Percentiles rank a stretch among this genome's conserved stretches.
These are phyloP conservation scores for Trachemys scripta DNA, from an alignment of 2,113 vertebrate species.

Conservation along the genomic window DNA sequence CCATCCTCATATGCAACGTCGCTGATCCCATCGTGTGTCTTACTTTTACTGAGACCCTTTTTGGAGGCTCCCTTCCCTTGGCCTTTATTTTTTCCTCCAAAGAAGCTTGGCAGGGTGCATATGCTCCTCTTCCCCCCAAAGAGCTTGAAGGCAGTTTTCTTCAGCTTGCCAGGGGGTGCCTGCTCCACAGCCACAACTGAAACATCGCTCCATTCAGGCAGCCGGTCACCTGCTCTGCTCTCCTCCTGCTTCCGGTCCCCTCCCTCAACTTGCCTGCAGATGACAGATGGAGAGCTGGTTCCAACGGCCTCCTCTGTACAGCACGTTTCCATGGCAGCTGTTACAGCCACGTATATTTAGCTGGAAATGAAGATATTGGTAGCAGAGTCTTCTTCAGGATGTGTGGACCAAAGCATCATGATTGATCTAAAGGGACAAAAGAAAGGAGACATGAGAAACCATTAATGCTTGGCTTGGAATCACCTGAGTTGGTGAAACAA, in stretches of 20 bases:
- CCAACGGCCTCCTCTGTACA: conserved; percentile 71
- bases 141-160: conserved; percentile 92
- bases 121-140: conserved; percentile 94
- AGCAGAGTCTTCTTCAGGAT: not conserved
- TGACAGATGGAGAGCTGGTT: conserved; percentile 42
- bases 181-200: conserved; percentile 59
- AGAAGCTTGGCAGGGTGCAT: conserved; percentile 94
- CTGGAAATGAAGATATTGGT: not conserved
- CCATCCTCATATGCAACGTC: conserved; percentile 76
- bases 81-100: conserved; percentile 88
- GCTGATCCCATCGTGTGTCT: conserved; percentile 91
- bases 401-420: conserved; percentile 30
- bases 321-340: conserved; percentile 83
- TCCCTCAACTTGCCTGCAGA: conserved; percentile 35
- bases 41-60: conserved; percentile 92
- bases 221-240: conserved; percentile 39
- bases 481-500: rapidly evolving
- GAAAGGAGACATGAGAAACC: not conserved
- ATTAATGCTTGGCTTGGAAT: not conserved
- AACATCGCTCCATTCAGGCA: conserved; percentile 56
- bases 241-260: conserved; percentile 6
- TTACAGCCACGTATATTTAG: conserved; percentile 21
- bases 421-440: conserved; percentile 60
- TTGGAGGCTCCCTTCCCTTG: conserved; percentile 84
- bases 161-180: conserved; percentile 84